Base-by-base conservation (phyloP, 2,113 vertebrate species). In the Eonycteris spelaea region DNA sequence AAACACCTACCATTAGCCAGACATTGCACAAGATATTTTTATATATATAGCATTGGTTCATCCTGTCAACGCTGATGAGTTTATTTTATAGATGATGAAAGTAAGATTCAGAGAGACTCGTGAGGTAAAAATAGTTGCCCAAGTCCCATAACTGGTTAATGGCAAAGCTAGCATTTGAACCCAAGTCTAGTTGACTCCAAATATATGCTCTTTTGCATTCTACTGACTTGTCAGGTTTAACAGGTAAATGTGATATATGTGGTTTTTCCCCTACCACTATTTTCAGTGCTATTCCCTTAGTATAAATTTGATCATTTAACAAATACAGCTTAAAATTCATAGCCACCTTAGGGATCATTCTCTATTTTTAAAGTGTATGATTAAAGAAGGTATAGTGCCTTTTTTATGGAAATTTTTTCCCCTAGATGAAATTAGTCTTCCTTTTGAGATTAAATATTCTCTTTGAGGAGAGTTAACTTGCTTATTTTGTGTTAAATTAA, bases 61-160 rank as follows among this genome's bases (percentile, higher is more conserved):
- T 86, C 26, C 15, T 78, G 45, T 91, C 40, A 91, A 11, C 5
- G 7, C 43, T 83, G n/a, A 55, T 57, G 26, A 9, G 8, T 63
- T 92, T 96, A 53, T 38, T 87, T 93, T 65, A 95, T 22, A 59
- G 35, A 68, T 79, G 57, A 87, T 79, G n/a, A 73, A 78, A 79
- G 40, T 77, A 90, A 88, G 51, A 84, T 53, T 77, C 83, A 79
- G 70, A 94, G 40, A 95, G 48, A 30, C 3, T 82, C 35, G 10
- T 59, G 61, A 94, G 24, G 19, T 65, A 83, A 79, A 84, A 78
- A 80, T 67, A 67, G 19, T 80, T 91, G 65, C 30, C 85, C 38
- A 94, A 70, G n/a, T 88, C 28, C 68, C 22, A 85, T 33, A 84
- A 68, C 21, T 48, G 21, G 24, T 67, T 65, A 75, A 57, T 26